Percentiles rank a stretch among this genome's conserved stretches.
These are phyloP conservation scores for Drosophila lacertosa DNA, from an alignment of 1,140 invertebrate species.

Conservation along the genomic window DNA sequence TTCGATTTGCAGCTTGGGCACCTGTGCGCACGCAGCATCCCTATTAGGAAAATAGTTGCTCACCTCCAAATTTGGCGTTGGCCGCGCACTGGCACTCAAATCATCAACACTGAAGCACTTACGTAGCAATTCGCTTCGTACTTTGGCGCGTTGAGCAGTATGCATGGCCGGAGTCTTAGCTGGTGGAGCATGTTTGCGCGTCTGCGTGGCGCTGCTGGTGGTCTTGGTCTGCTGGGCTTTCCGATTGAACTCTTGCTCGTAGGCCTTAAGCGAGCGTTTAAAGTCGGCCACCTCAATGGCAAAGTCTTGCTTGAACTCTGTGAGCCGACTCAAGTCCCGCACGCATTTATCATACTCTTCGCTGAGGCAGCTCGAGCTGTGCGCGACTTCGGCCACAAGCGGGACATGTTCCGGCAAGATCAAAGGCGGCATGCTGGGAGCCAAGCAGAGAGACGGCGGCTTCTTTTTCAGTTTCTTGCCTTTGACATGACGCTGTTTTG, in stretches of 20 bases:
- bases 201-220: conserved; percentile 52
- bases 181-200: conserved; percentile 15
- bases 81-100: conserved; percentile 16
- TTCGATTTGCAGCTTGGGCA: conserved; percentile 61
- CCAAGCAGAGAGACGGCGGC: background rate
- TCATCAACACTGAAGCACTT: conserved; percentile 73
- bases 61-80: conserved; percentile 2
- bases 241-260: conserved; percentile 67
- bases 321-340: conserved; percentile 53
- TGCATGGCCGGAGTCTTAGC: conserved; percentile 35
- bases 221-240: conserved; percentile 48
- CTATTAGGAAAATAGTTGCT: conserved; percentile 54
- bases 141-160: conserved; percentile 61
- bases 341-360: conserved; percentile 68
- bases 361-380: conserved; percentile 48
- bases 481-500: conserved; percentile 50
- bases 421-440: conserved; percentile 12
- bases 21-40: background rate
- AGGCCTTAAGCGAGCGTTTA: conserved; percentile 66
- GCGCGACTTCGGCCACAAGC: conserved; percentile 1
- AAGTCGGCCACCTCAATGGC: conserved; percentile 70
- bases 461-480: conserved; percentile 53
- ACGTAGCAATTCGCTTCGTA: conserved; percentile 60
- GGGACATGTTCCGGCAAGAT: conserved; percentile 4
- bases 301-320: conserved; percentile 73